Base-by-base conservation (phyloP, 2,888 invertebrate genomes). In the Orchestes rusci region DNA sequence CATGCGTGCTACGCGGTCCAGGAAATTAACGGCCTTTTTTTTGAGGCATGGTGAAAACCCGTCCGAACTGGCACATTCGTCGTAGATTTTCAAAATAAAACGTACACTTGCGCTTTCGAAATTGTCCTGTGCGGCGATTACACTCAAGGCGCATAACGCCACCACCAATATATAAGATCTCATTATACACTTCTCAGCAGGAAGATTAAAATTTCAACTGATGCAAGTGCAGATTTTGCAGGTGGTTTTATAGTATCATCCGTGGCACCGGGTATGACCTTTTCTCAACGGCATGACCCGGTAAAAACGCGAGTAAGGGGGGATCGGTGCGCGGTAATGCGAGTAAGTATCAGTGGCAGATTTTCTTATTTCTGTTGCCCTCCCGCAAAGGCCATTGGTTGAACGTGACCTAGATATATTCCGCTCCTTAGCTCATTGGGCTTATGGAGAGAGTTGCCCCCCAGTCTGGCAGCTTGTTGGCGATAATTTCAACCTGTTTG, bases 11-110 rank as follows among this genome's bases (percentile, higher is more conserved):
- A 86, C 75, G 36, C 87, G 73, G 59, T 87, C 87, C 53, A 88
- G 78, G 63, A 87, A 86, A 1, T 83, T 70, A 44, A 87, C 79
- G 1, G 86, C 86, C 62, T 86, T 87, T 66, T 84, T 85, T 71
- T 88, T 87, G 38, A 88, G 69, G 62, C 88, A 88, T 16, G 82
- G 80, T 39, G 81, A 70, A 39, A 87, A 71, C 35, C 82, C 84
- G 46, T 80, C 81, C 1, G 79, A 68, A 51, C 76, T 75, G 50
- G 77, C 76, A 61, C 88, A 88, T 57, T 88, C 88, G 56, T 87
- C 86, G 65, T 86, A 88, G 51, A 88, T 74, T 58, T 80, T 79
- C 58, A 79, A 70, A 3, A 82, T 67, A 33, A 82, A 76, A 48
- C 79, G 75, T 56, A 84, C 71, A 44, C 85, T 82, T 45, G 79